These are phyloP conservation scores for Lamellibrachia columna DNA, from an alignment of 2,888 invertebrate genomes.

Conservation along the genomic window DNA sequence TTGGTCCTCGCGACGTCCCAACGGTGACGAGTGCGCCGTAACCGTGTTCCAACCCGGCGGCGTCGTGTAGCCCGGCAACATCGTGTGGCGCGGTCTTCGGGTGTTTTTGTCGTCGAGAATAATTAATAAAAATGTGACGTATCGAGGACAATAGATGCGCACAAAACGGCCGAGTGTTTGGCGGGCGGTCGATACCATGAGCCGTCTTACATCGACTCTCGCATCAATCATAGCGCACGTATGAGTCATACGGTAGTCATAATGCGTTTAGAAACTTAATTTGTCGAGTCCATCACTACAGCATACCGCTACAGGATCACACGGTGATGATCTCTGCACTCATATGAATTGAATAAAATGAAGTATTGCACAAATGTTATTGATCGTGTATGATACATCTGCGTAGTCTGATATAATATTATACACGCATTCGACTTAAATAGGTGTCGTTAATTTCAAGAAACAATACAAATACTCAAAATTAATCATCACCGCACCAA, in stretches of 20 bases:
- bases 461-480: too few relatives aligned
- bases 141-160: not conserved
- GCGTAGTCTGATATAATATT: not conserved
- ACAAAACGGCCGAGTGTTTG: not conserved
- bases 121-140: not conserved
- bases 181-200: not conserved
- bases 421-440: not conserved
- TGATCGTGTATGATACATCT: not conserved
- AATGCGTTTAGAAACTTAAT: not conserved
- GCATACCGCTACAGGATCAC: not conserved
- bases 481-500: not conserved
- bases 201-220: not conserved
- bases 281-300: not conserved
- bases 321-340: not conserved
- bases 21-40: not conserved
- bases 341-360: too few relatives aligned
- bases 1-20: not conserved
- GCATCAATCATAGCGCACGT: not conserved
- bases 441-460: not conserved
- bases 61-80: not conserved
- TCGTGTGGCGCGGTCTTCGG: not conserved
- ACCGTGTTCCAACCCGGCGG: not conserved
- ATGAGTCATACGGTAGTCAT: not conserved
- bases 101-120: not conserved
- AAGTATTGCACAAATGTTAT: not conserved